Evolutionary conservation across 2,888 invertebrate genomes (phyloP).

Genomic region (Aromia moschata): DNA sequence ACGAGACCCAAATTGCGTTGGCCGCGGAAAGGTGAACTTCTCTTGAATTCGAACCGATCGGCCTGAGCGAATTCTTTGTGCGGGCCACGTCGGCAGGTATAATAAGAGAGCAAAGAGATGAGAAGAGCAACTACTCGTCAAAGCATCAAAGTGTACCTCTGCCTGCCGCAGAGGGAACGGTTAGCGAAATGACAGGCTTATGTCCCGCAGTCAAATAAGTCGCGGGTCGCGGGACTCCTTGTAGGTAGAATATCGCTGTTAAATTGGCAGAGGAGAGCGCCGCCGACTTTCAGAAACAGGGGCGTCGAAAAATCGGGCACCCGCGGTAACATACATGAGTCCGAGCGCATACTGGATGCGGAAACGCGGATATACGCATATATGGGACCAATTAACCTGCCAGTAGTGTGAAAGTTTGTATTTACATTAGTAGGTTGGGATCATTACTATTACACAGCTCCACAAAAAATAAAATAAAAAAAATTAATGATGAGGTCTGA

Average conservation of each 20-base stretch:
- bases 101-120: slow-evolving; percentile 39
- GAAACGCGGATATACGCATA: too few relatives aligned
- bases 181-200: slow-evolving; percentile 57
- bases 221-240: slow-evolving; percentile 45
- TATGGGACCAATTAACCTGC: too few relatives aligned
- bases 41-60: slow-evolving; percentile 11
- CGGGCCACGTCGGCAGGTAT: slow-evolving; percentile 39
- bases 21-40: not conserved
- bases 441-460: too few relatives aligned
- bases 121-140: slow-evolving; percentile 30
- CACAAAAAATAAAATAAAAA: too few relatives aligned
- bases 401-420: too few relatives aligned
- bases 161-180: slow-evolving; percentile 46
- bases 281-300: too few relatives aligned
- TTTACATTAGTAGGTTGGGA: too few relatives aligned
- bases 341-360: too few relatives aligned
- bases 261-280: slow-evolving; percentile 60
- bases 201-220: slow-evolving; percentile 57
- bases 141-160: slow-evolving; percentile 47
- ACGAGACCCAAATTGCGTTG: slow-evolving; percentile 6
- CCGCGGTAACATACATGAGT: too few relatives aligned
- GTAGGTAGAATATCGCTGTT: slow-evolving; percentile 58
- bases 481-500: too few relatives aligned
- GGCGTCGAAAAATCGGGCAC: too few relatives aligned
- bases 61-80: slow-evolving; percentile 32